phyloP scores from a whole-genome alignment of 1,140 invertebrate species.

The Papilio xuthus region DNA sequence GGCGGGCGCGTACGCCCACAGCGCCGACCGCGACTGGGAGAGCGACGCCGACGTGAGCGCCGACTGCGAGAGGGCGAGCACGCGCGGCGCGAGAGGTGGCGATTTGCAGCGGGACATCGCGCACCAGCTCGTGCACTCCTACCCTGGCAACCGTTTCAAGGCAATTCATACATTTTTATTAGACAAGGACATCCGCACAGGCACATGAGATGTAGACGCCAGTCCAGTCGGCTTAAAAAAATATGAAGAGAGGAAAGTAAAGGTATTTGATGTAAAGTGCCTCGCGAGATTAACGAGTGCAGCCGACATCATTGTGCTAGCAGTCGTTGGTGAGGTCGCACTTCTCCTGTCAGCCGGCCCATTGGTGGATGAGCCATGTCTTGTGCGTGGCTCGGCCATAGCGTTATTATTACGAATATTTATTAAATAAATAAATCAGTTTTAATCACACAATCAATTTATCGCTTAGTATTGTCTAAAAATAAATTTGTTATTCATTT shows the following conservation, averaged over 20 bases:
- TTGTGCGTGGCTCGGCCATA: too few relatives aligned
- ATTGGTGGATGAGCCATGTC: too few relatives aligned
- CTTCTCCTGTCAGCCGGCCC: too few relatives aligned
- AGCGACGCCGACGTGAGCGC: conserved; percentile 41
- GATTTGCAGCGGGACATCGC: conserved; percentile 88
- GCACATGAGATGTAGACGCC: not conserved
- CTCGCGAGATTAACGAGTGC: too few relatives aligned
- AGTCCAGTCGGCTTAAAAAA: not conserved
- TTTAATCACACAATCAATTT: too few relatives aligned
- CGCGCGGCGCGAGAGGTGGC: not conserved
- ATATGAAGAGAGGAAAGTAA: not conserved
- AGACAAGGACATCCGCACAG: not conserved
- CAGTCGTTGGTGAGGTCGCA: too few relatives aligned
- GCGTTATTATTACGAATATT: too few relatives aligned
- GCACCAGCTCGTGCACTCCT: conserved; percentile 85
- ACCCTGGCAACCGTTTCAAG: conserved; percentile 84
- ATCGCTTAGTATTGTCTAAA: too few relatives aligned
- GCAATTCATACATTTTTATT: conserved; percentile 71
- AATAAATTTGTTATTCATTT: too few relatives aligned
- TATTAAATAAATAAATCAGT: too few relatives aligned
- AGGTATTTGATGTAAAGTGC: too few relatives aligned
- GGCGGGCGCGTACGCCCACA: conserved; percentile 49
- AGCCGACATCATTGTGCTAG: too few relatives aligned
- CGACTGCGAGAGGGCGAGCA: conserved; percentile 46
- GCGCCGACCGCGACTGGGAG: conserved; percentile 51